Percentiles rank a stretch among this genome's conserved stretches.
Conservation (phyloP, 2,113 vertebrate genomes). For the Phyllostomus discolor region DNA sequence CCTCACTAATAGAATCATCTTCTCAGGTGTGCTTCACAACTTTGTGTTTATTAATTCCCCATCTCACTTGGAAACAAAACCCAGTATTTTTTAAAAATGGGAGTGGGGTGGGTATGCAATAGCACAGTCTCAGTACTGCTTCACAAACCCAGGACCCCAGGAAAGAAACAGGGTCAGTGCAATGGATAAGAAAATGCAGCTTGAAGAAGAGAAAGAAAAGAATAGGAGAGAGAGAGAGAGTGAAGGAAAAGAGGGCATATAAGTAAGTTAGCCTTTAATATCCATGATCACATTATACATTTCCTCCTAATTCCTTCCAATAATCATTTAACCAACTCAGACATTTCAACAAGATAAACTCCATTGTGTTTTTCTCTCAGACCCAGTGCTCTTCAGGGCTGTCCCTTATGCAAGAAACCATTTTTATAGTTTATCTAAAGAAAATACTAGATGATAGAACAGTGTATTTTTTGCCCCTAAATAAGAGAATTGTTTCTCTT, state of each 20-base stretch:
- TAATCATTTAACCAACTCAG: not conserved
- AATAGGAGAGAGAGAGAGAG: not conserved
- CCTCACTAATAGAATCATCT: not conserved
- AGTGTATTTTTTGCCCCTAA: not conserved
- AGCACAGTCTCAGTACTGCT: not conserved
- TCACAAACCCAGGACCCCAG: too few relatives aligned
- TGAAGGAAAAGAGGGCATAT: not conserved
- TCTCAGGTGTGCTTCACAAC: not conserved
- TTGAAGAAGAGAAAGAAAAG: not conserved
- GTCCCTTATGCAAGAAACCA: not conserved
- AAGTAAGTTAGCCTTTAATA: not conserved
- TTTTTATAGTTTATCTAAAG: not conserved
- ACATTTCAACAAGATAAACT: not conserved
- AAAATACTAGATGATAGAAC: not conserved
- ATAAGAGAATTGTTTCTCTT: not conserved
- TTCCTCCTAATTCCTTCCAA: not conserved
- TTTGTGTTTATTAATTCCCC: not conserved
- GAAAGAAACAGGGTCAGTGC: not conserved
- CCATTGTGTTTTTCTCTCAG: not conserved
- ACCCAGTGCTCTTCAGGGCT: not conserved
- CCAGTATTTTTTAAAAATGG: not conserved
- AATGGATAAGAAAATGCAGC: not conserved
- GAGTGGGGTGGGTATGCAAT: not conserved
- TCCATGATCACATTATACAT: not conserved
- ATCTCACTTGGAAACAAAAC: not conserved